Conservation (phyloP, 2,797 vertebrate species). For the Monodelphis domestica region DNA sequence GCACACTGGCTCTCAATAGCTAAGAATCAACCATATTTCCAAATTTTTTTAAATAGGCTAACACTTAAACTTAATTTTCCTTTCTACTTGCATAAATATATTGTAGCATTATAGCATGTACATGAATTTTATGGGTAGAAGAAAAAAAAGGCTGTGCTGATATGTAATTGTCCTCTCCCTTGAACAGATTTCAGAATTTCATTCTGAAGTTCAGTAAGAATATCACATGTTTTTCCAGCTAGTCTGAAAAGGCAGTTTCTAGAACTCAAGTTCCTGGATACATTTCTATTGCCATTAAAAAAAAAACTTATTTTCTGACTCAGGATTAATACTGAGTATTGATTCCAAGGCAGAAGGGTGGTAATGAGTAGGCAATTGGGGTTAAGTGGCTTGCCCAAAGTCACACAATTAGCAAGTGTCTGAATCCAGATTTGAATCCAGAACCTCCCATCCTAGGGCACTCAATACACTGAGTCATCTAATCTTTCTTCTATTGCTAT, state of each 20-base stretch:
- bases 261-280: not conserved
- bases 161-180: not conserved
- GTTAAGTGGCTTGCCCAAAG: too few relatives aligned
- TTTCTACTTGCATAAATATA: not conserved
- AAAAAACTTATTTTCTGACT: too few relatives aligned
- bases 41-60: not conserved
- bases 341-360: too few relatives aligned
- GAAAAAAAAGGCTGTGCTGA: not conserved
- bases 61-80: not conserved
- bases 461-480: too few relatives aligned
- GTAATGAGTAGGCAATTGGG: too few relatives aligned
- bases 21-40: not conserved
- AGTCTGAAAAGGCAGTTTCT: not conserved
- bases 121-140: not conserved
- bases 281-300: not conserved
- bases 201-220: not conserved
- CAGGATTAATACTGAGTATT: too few relatives aligned
- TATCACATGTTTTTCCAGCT: not conserved
- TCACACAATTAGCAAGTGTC: too few relatives aligned
- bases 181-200: not conserved
- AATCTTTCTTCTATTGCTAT: not conserved
- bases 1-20: too few relatives aligned
- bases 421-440: too few relatives aligned
- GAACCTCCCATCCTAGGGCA: too few relatives aligned
- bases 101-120: not conserved